Evolutionary conservation across 2,888 invertebrate species (phyloP), one percentile per base, ranked within the genome.

Genomic region (Ectemnius cavifrons): DNA sequence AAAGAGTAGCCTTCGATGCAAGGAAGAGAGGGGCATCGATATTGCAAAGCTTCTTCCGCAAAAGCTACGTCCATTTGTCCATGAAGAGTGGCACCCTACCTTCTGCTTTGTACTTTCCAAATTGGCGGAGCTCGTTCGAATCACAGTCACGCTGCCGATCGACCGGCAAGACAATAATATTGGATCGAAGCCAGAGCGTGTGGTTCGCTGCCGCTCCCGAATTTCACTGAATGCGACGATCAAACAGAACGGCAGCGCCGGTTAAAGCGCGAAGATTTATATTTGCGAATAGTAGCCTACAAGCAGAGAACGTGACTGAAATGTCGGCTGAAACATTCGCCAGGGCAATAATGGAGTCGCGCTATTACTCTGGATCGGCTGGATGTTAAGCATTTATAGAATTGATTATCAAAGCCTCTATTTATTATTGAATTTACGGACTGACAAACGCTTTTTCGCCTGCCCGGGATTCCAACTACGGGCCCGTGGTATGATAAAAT

Each of bases 31-130:
- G 73, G 28, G 61, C 47, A 60, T 73, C 75, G 73, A 83, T 83
- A 83, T 83, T 83, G 79, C 83, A 79, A 79, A 79, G 37, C 68
- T 82, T 82, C 70, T 71, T 70, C 78, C 74, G 76, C 73, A 62
- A 83, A 78, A 74, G 74, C 71, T 63, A 64, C 75, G 64, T 57
- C 83, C 82, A 76, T 83, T 82, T 77, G 73, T 77, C 75, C 73
- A 63, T 68, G 81, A 83, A 83, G 84, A 82, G 81, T 79, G 73
- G 81, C 65, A 63, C 73, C 72, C 74, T 58, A 67, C 67, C 61
- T 80, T 72, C 74, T 56, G 68, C 69, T 71, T 71, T 72, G 72
- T 83, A 83, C 76, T 83, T 83, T 66, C 71, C 73, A 74, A 83
- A 82, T 82, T 83, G 76, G 71, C 74, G 37, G 37, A 59, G 74